phyloP scores from a whole-genome alignment of 2,888 invertebrate genomes.

The Lucinisca nassula region DNA sequence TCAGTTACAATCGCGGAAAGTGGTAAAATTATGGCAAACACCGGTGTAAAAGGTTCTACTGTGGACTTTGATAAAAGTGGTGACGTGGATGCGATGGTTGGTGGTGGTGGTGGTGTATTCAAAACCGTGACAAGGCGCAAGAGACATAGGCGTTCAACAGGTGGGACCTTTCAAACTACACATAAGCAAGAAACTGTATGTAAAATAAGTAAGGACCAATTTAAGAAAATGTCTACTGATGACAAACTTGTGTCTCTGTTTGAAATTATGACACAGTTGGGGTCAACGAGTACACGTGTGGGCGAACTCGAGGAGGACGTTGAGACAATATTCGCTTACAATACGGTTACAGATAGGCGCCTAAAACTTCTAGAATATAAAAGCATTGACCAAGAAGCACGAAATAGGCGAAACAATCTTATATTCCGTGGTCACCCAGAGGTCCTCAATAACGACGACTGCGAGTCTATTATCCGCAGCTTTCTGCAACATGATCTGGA shows the following conservation, averaged over 20 bases:
- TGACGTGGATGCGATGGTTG: too few species aligned
- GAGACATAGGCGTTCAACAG: too few species aligned
- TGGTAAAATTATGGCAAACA: too few species aligned
- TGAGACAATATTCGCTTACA: neutral
- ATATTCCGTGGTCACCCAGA: neutral
- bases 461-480: neutral
- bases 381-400: neutral
- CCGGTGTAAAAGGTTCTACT: too few species aligned
- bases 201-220: neutral
- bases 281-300: neutral
- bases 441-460: neutral
- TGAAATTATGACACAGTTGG: neutral
- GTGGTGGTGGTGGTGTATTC: too few species aligned
- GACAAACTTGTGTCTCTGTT: neutral
- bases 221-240: neutral
- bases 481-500: neutral
- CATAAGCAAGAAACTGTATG: neutral
- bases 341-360: neutral
- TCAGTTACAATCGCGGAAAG: neutral
- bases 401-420: neutral
- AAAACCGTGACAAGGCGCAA: too few species aligned
- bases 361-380: too few species aligned
- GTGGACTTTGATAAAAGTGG: neutral
- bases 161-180: too few species aligned
- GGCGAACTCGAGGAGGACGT: neutral